phyloP scores from a whole-genome alignment of 2,888 invertebrate genomes.

The Arrhopalites spinosus region DNA sequence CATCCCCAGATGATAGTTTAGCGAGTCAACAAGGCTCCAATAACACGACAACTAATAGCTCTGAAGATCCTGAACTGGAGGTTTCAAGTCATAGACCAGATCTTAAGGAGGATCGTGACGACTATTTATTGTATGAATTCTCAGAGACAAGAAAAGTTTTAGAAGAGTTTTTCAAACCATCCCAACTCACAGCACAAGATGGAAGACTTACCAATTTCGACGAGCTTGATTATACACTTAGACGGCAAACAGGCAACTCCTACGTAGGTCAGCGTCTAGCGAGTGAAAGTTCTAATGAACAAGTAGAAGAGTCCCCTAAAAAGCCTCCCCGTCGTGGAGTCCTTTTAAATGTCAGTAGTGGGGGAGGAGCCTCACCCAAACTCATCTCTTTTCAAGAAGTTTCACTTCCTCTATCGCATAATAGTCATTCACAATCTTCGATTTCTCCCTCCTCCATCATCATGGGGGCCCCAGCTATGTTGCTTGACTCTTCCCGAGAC shows the following conservation, averaged over 20 bases:
- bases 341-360: slow-evolving; percentile 47
- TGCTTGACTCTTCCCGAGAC: slow-evolving; percentile 44
- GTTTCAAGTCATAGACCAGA: slow-evolving; percentile 6
- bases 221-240: slow-evolving; percentile 74
- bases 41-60: slow-evolving; percentile 37
- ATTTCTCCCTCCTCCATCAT: slow-evolving; percentile 36
- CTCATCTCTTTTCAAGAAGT: slow-evolving; percentile 57
- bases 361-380: slow-evolving; percentile 50
- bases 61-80: slow-evolving; percentile 34
- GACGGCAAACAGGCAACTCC: slow-evolving; percentile 74
- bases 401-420: slow-evolving; percentile 56
- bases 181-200: slow-evolving; percentile 12
- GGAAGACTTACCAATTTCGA: slow-evolving; percentile 61
- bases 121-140: slow-evolving; percentile 74
- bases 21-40: slow-evolving; percentile 44
- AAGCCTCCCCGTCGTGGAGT: slow-evolving; percentile 58
- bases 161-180: slow-evolving; percentile 77
- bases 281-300: slow-evolving; percentile 60
- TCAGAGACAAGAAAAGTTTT: slow-evolving; percentile 89
- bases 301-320: slow-evolving; percentile 66
- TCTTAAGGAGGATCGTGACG: slow-evolving; percentile 18
- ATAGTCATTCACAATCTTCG: slow-evolving; percentile 58
- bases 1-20: slow-evolving; percentile 43
- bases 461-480: neutral
- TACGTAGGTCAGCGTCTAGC: slow-evolving; percentile 77